A percentile compares a stretch with the other conserved stretches of the same genome.
phyloP scores from a whole-genome alignment of 2,113 vertebrate genomes.

The Ceyx melanurus region DNA sequence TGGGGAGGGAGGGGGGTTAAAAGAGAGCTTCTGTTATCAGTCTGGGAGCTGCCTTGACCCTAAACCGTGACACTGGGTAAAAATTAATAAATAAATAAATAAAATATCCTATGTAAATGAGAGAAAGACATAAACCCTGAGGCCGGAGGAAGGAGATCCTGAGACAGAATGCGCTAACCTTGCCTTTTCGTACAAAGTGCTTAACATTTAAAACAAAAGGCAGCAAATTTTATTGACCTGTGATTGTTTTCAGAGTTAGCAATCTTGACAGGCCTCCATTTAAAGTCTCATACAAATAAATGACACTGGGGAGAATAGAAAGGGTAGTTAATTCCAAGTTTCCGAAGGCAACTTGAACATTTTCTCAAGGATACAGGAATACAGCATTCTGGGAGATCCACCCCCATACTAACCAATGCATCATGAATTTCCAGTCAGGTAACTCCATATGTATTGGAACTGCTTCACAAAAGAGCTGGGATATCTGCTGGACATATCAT shows the following conservation, averaged over 20 bases:
- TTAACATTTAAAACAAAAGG: not conserved
- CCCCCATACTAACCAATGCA: not conserved
- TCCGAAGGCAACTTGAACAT: not conserved
- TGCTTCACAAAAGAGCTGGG: not conserved
- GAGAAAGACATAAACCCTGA: not conserved
- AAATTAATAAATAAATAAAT: not conserved
- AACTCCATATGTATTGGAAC: not conserved
- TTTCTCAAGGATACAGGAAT: not conserved
- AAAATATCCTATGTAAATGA: not conserved
- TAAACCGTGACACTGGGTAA: no score
- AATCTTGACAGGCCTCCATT: not conserved
- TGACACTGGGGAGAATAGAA: not conserved
- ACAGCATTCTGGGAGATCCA: not conserved
- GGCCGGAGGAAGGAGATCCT: not conserved
- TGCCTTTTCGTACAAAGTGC: not conserved
- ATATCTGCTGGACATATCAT: not conserved
- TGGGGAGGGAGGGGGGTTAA: no score
- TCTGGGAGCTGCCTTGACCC: no score
- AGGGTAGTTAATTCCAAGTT: not conserved
- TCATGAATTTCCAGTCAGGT: not conserved
- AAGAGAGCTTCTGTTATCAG: no score
- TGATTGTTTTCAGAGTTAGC: not conserved
- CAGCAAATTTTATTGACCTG: not conserved
- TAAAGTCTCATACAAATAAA: not conserved
- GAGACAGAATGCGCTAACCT: not conserved